These are phyloP conservation scores for Paradisaea rubra DNA, from an alignment of 2,113 vertebrate genomes.

Conservation along the genomic window DNA sequence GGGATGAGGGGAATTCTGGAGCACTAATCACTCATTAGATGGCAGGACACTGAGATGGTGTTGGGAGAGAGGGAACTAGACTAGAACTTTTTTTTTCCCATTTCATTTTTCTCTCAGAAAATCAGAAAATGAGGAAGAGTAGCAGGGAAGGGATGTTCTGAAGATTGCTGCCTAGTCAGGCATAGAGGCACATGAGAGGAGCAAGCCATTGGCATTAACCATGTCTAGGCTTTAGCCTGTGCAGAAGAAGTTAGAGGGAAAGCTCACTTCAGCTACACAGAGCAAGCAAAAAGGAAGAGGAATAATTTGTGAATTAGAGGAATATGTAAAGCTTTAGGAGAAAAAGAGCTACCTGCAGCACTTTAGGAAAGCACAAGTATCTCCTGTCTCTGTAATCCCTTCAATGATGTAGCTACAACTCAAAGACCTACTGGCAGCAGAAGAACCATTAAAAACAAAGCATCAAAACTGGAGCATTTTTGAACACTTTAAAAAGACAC, in stretches of 20 bases:
- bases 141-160: not conserved
- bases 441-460: not conserved
- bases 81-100: not conserved
- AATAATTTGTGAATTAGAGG: not conserved
- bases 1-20: not conserved
- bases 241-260: not conserved
- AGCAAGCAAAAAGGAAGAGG: not conserved
- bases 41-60: not conserved
- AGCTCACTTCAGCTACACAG: not conserved
- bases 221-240: not conserved
- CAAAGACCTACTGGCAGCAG: not conserved
- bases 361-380: not conserved
- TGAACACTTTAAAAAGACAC: not conserved
- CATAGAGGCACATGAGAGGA: not conserved
- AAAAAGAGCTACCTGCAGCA: not conserved
- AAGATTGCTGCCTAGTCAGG: not conserved
- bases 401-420: not conserved
- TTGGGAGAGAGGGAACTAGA: not conserved
- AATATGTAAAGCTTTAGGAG: not conserved
- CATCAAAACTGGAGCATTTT: not conserved
- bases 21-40: not conserved
- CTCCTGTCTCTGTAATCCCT: not conserved
- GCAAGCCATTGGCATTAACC: not conserved
- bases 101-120: not conserved
- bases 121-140: not conserved